Conservation (phyloP, 2,888 invertebrate genomes). For the Drosophila infuscata region DNA sequence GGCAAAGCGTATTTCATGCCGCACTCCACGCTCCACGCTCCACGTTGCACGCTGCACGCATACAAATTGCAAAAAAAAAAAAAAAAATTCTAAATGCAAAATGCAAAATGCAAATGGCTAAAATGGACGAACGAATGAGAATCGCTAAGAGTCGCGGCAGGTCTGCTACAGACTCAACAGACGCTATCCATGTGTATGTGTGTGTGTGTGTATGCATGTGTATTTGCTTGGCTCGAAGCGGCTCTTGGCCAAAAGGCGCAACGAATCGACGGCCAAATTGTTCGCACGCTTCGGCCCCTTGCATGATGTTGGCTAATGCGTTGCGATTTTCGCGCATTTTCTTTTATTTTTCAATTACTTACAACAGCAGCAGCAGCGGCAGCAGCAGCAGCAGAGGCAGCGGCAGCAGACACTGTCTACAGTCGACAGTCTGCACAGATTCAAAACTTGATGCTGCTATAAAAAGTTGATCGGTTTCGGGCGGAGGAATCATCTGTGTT, state of each 20-base stretch:
- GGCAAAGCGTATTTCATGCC: constrained; percentile 63
- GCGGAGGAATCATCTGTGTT: constrained; percentile 26
- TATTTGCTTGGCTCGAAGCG: constrained; percentile 11
- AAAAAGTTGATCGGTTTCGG: constrained; percentile 56
- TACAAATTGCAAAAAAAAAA: constrained; percentile 64
- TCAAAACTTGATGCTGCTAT: constrained; percentile 5
- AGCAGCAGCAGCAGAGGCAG: neutral
- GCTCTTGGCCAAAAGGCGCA: constrained; percentile 61
- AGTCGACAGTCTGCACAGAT: neutral
- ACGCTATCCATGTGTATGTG: neutral
- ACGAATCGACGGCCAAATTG: constrained; percentile 72
- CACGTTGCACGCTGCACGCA: constrained; percentile 66
- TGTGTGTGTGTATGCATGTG: neutral
- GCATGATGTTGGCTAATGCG: constrained; percentile 59
- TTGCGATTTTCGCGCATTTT: constrained; percentile 72
- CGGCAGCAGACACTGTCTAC: neutral
- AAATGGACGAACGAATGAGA: constrained; percentile 17
- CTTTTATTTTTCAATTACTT: constrained; percentile 63
- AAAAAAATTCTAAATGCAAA: constrained; percentile 15
- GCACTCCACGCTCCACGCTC: constrained; percentile 38
- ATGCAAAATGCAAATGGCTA: constrained; percentile 33
- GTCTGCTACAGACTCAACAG: neutral
- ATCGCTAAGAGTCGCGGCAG: constrained; percentile 8
- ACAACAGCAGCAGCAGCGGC: constrained; percentile 11
- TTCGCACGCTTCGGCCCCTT: constrained; percentile 73